Base-by-base conservation (phyloP, 2,888 invertebrate genomes). In the Caenorhabditis wallacei region DNA sequence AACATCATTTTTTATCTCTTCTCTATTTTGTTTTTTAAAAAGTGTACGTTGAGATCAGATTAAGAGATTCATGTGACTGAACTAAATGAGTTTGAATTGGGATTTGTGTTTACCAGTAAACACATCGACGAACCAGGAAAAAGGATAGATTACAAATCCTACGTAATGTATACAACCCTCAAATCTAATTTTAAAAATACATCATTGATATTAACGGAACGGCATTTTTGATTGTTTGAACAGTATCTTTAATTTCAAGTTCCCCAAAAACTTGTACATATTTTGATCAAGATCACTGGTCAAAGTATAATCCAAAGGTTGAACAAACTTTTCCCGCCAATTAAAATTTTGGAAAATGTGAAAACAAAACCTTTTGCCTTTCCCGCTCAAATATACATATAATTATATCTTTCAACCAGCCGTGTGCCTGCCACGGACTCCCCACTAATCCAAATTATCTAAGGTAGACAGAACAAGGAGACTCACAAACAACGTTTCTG, bases 401-500 rank as follows among this genome's bases (percentile, higher is more conserved):
- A 40, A 22, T 40, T 37, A 40, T 7, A 20, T 20, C 54, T 56
- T 35, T 1, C 56, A 56, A 35, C n/a, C n/a, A n/a, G 18, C 18
- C n/a, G 11, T 35, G 46, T 48, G 46, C 18, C 18, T 18, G 11
- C 11, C 20, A 2, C 40, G 35, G n/a, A 30, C 18, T 30, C 18
- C n/a, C 8, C n/a, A n/a, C 20, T 20, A 0, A 37, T 18, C n/a
- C 56, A 56, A 30, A 24, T 30, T 4, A 3, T n/a, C 4, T 35
- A 30, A 10, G 40, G 40, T 16, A 40, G 10, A 10, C 13, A 5
- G 13, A 40, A 40, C 13, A 40, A 13, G 2, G 22, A 16, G 22
- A 76, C 76, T 76, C 53, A 76, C 76, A 68, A 59, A 16, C 37
- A 4, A 2, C 76, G 59, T 30, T 69, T 76, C 43, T 26, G 54